phyloP scores from a whole-genome alignment of 2,113 vertebrate genomes.

The Rattus rattus region DNA sequence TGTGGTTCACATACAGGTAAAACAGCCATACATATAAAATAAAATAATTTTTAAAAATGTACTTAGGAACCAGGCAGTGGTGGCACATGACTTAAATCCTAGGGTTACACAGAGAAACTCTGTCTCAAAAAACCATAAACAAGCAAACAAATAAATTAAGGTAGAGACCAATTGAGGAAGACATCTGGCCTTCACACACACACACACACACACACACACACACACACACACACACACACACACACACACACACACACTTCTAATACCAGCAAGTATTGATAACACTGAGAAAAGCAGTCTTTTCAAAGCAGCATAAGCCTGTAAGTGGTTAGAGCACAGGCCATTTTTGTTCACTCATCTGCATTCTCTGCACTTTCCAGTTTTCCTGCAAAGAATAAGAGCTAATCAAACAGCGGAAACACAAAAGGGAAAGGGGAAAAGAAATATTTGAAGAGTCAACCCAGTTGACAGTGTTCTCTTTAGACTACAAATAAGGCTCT shows the following conservation, averaged over 20 bases:
- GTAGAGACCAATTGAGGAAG: neutral
- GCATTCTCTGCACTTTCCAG: slow-evolving; percentile 6
- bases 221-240: neutral
- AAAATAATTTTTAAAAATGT: neutral
- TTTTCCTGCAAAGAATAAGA: slow-evolving; percentile 47
- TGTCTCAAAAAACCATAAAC: no score
- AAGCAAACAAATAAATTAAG: neutral
- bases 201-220: no score
- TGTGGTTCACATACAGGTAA: neutral
- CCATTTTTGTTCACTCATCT: slow-evolving; percentile 51
- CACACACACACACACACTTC: neutral
- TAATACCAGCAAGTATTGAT: neutral
- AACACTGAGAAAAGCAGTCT: neutral
- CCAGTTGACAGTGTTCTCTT: neutral
- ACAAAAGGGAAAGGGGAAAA: slow-evolving; percentile 46
- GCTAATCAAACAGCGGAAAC: slow-evolving; percentile 31
- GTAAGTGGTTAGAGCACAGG: neutral
- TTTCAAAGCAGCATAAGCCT: slow-evolving; percentile 28
- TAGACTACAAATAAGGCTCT: neutral
- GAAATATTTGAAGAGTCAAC: slow-evolving; percentile 35
- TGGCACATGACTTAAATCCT: neutral
- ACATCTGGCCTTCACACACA: neutral
- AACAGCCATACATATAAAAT: neutral
- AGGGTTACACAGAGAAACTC: neutral
- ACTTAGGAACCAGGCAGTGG: neutral